Base-by-base conservation (phyloP, 2,797 vertebrate genomes). In the Myotis myotis region DNA sequence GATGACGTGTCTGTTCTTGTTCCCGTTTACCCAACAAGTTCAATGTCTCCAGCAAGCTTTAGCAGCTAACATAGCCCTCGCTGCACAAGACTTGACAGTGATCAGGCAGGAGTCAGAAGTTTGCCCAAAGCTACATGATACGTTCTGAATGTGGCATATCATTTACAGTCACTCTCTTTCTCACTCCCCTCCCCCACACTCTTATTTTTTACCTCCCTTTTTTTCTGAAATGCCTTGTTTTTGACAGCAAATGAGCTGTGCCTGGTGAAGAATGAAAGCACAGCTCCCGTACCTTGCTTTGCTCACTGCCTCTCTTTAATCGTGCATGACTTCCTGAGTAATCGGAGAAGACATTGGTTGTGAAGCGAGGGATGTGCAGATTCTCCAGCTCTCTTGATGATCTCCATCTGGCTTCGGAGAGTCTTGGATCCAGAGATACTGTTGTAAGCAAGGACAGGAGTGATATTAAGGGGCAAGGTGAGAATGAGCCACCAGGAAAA, bases 71-170 rank as follows among this genome's bases (percentile, higher is more conserved):
- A 91, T 89, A 81, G 85, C 87, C 8, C 49, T 0, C 87, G 89
- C 96, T 97, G 97, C 92, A 97, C 6, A 25, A 96, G 94, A 96
- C 94, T 91, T 97, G 96, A 97, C 97, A 93, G 97, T 97, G 96
- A 98, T 96, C 93, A 97, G 91, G 96, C 93, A 96, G 89, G 87
- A 98, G 97, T 97, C 97, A 97, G 92, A 94, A 97, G 94, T 97
- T 96, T 89, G 94, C 97, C 96, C 96, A 97, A 97, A 97, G 96
- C 97, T 96, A 97, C 97, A 93, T 95, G 97, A 95, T 93, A 96
- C 89, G 70, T 97, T 95, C 95, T 93, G 95, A 97, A 95, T 71
- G 88, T 94, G 96, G 96, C 87, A 60, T 97, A 91, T 91, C 94
- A 93, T 98, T 97, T 97, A 91, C 25, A 93, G 72, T 92, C 71